These are phyloP conservation scores for Lipophrys pholis DNA, from an alignment of 2,113 vertebrate genomes.

Conservation along the genomic window DNA sequence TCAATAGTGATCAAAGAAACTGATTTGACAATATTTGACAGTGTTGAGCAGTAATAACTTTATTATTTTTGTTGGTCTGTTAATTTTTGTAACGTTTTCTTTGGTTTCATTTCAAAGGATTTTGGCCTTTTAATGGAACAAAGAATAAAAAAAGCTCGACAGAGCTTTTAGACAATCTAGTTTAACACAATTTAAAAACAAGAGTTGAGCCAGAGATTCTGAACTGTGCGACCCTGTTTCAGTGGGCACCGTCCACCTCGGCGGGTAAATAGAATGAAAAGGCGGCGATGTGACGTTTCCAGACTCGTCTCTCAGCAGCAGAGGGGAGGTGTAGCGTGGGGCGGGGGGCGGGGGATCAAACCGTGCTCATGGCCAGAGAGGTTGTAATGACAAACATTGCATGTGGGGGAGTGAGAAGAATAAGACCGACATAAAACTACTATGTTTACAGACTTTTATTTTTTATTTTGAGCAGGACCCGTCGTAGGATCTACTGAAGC, in stretches of 20 bases:
- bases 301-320: conserved; percentile 46
- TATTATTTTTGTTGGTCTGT: too few relatives aligned
- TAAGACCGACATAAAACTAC: conserved; percentile 9
- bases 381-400: background rate
- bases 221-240: conserved; percentile 26
- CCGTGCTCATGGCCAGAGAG: too few relatives aligned
- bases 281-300: conserved; percentile 32
- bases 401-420: background rate
- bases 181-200: background rate
- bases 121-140: too few relatives aligned
- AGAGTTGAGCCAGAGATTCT: background rate
- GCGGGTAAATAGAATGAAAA: conserved; percentile 40
- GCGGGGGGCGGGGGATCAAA: conserved; percentile 39
- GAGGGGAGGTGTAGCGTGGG: conserved; percentile 32
- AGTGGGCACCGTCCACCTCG: conserved; percentile 8
- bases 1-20: background rate
- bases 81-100: background rate
- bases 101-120: conserved; percentile 22
- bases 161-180: background rate
- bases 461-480: too few relatives aligned
- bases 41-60: background rate
- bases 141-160: too few relatives aligned
- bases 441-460: too few relatives aligned
- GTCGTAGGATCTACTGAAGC: background rate
- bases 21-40: conserved; percentile 3